A percentile compares a stretch with the other conserved stretches of the same genome.
Evolutionary conservation across 2,888 invertebrate genomes (phyloP).

Genomic region (Congeria kusceri): DNA sequence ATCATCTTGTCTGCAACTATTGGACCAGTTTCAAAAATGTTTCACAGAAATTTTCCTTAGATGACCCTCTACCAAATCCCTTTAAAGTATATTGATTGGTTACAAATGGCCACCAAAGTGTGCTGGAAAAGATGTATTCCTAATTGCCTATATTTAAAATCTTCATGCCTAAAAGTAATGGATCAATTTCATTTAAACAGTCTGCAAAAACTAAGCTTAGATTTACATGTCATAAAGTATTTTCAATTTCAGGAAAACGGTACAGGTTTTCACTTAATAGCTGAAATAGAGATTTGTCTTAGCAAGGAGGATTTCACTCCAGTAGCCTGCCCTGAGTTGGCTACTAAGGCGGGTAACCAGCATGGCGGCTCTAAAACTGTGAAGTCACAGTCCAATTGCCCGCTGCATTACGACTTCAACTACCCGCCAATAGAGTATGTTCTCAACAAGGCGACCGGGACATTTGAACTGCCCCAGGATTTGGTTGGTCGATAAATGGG

Average conservation of each 20-base stretch:
- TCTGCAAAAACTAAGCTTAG: too few species aligned
- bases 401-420: slow-evolving; percentile 37
- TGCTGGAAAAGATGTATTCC: too few species aligned
- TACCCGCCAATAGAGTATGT: slow-evolving; percentile 42
- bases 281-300: slow-evolving; percentile 55
- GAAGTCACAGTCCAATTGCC: slow-evolving; percentile 44
- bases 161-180: too few species aligned
- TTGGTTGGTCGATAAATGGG: background rate
- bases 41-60: too few species aligned
- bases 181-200: too few species aligned
- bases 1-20: too few species aligned
- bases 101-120: too few species aligned
- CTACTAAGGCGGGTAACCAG: background rate
- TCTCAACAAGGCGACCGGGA: background rate
- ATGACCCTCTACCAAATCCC: too few species aligned
- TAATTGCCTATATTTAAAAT: too few species aligned
- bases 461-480: background rate
- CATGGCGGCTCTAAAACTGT: background rate
- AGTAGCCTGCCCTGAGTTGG: slow-evolving; percentile 16
- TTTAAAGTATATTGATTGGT: too few species aligned
- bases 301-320: slow-evolving; percentile 41
- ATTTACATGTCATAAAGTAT: too few species aligned
- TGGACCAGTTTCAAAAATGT: too few species aligned
- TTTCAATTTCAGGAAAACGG: slow-evolving; percentile 56
- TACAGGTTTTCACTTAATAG: slow-evolving; percentile 37